These are phyloP conservation scores for Atta colombica DNA, from an alignment of 1,140 invertebrate species.

Conservation along the genomic window DNA sequence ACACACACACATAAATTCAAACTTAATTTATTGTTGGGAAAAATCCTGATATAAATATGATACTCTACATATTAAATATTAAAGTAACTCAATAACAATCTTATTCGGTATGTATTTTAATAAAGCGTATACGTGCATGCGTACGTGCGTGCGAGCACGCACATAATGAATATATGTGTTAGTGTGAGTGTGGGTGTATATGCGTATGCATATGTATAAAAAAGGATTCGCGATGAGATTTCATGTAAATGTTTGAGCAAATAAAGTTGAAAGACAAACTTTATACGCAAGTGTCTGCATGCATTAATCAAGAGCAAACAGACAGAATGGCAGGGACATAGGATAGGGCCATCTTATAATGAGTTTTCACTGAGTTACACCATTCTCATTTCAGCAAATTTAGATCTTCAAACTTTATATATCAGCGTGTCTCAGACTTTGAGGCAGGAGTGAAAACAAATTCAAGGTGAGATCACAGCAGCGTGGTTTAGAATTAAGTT, in stretches of 20 bases:
- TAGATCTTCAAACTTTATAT: slow-evolving; percentile 88
- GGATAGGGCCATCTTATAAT: slow-evolving; percentile 84
- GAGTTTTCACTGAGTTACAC: slow-evolving; percentile 83
- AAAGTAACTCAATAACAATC: not conserved
- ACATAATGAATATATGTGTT: not conserved
- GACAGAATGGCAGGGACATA: slow-evolving; percentile 85
- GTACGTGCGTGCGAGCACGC: not conserved
- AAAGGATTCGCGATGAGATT: not conserved
- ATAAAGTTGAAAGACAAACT: slow-evolving; percentile 49
- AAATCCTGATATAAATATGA: not conserved
- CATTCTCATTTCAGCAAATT: slow-evolving; percentile 88
- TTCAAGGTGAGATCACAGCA: slow-evolving; percentile 88
- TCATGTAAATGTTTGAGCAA: slow-evolving; percentile 54
- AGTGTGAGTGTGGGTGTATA: too few species aligned
- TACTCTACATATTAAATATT: not conserved
- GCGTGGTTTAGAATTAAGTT: slow-evolving; percentile 84
- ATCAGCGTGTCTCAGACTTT: slow-evolving; percentile 89
- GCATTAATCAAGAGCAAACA: slow-evolving; percentile 78
- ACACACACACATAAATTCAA: not conserved
- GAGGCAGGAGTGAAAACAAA: slow-evolving; percentile 87
- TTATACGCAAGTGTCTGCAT: slow-evolving; percentile 59
- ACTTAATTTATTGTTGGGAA: not conserved
- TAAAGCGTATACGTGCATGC: not conserved
- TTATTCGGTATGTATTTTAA: not conserved
- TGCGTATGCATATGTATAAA: not conserved